These are phyloP conservation scores for Medauroidea extradentata DNA, from an alignment of 1,140 invertebrate species.

Conservation along the genomic window DNA sequence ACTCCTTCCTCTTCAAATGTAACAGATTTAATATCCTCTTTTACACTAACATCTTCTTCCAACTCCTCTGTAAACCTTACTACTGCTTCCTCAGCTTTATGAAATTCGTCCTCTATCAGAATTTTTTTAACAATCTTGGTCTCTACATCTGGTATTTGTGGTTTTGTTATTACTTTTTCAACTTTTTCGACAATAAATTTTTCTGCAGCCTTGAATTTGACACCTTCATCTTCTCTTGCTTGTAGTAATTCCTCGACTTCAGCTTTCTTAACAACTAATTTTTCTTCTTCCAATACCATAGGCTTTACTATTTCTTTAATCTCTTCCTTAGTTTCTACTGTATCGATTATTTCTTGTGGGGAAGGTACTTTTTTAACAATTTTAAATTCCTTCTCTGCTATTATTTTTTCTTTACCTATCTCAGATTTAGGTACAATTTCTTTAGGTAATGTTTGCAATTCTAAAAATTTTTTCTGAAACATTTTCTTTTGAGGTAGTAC, in stretches of 20 bases:
- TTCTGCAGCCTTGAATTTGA: not conserved
- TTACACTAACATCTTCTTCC: too few relatives aligned
- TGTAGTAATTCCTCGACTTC: not conserved
- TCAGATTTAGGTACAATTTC: too few relatives aligned
- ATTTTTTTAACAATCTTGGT: not conserved
- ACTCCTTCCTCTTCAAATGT: too few relatives aligned
- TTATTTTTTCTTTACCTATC: too few relatives aligned
- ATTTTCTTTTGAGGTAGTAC: too few relatives aligned
- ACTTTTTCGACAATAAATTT: constrained; percentile 1
- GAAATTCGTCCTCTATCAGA: not conserved
- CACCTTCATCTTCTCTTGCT: not conserved
- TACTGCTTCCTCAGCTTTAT: not conserved
- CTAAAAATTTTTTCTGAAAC: too few relatives aligned
- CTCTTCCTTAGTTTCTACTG: not conserved
- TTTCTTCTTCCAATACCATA: constrained; percentile 1
- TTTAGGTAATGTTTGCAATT: too few relatives aligned
- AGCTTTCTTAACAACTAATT: not conserved
- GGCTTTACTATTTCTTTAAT: not conserved
- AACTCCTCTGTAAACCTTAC: not conserved
- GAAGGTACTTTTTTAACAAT: too few relatives aligned
- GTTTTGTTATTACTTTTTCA: too few relatives aligned
- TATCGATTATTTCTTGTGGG: constrained; percentile 9
- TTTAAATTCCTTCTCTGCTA: too few relatives aligned
- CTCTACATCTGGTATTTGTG: not conserved
- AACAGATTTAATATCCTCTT: too few relatives aligned